Conservation (phyloP, 2,113 vertebrate species). For the Cyphomyrus discorhynchus region DNA sequence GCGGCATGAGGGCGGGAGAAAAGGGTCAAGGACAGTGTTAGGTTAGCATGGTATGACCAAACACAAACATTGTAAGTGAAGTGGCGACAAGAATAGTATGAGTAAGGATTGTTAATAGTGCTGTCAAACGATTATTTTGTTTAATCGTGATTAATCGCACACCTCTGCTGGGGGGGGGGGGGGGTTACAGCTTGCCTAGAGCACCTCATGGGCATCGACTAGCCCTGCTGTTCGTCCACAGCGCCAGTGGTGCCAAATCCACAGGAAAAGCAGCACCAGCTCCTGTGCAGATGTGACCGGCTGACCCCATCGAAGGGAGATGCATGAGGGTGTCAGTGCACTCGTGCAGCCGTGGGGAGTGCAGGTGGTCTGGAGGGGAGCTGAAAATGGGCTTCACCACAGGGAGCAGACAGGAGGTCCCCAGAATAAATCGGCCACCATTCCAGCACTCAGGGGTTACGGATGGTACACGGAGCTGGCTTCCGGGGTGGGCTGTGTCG, state of each 20-base stretch:
- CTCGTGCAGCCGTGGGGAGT: slow-evolving; percentile 5
- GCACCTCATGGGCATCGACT: neutral
- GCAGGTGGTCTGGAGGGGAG: slow-evolving; percentile 9
- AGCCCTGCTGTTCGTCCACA: neutral
- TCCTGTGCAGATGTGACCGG: slow-evolving; percentile 25
- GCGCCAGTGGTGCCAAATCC: neutral
- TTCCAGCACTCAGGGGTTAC: neutral
- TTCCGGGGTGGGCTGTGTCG: neutral
- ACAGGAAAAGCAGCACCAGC: neutral
- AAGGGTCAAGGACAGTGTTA: neutral
- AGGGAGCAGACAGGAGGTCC: neutral
- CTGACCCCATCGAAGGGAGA: slow-evolving; percentile 14
- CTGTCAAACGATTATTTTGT: neutral
- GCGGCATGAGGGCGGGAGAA: neutral
- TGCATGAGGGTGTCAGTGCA: slow-evolving; percentile 9
- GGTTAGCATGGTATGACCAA: neutral
- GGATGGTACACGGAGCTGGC: neutral
- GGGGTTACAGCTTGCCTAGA: neutral
- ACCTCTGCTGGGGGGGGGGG: neutral
- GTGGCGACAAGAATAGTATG: neutral
- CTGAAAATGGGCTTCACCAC: neutral
- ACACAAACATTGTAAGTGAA: neutral
- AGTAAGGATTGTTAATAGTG: neutral
- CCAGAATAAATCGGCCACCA: neutral
- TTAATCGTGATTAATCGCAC: neutral